Evolutionary conservation across 2,797 vertebrate species (phyloP), one percentile per base, ranked within the genome.

Genomic region (Sarcoramphus papa): DNA sequence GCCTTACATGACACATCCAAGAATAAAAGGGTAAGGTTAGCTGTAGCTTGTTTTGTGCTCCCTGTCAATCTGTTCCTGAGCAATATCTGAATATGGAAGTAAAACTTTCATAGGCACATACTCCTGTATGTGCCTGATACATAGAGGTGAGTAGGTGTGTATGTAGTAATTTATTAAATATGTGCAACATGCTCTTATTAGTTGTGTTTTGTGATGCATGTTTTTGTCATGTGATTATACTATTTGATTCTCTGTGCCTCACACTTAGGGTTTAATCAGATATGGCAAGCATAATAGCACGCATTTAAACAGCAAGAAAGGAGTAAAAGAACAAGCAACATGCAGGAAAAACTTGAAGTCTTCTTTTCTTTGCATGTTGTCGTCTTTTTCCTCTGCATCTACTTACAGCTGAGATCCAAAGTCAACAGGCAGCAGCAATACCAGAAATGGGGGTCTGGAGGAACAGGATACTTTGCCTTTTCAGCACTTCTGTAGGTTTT

Each of bases 1-100:
- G 27, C 70, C 62, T 86, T 92, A 70, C 12, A 14, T 30, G 91
- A 64, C 45, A 74, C 74, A 93, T 82, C 59, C 53, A 92, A 65
- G 88, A 93, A 93, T 31, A 78, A 84, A 86, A 93, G 25, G 40
- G 35, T 63, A 92, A 90, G 35, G 24, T 41, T 96, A 64, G 45
- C 68, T 95, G 47, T 30, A 30, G 24, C 63, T 81, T 50, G 37
- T 64, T 70, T 57, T 67, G 40, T 82, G 64, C 10, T 94, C 21
- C 10, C 20, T 90, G 56, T 64, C 43, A 59, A 21, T 75, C 23
- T 84, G 28, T 47, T 81, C 64, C 75, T 64, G 25, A 91, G 45
- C 20, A 89, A 14, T 43, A 25, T 31, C 30, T 74, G 45, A 86
- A 57, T 9, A 33, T 2, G 8, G 45, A 54, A 63, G 12, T n/a